Conservation (phyloP, 2,113 vertebrate genomes). For the Hemicordylus capensis region DNA sequence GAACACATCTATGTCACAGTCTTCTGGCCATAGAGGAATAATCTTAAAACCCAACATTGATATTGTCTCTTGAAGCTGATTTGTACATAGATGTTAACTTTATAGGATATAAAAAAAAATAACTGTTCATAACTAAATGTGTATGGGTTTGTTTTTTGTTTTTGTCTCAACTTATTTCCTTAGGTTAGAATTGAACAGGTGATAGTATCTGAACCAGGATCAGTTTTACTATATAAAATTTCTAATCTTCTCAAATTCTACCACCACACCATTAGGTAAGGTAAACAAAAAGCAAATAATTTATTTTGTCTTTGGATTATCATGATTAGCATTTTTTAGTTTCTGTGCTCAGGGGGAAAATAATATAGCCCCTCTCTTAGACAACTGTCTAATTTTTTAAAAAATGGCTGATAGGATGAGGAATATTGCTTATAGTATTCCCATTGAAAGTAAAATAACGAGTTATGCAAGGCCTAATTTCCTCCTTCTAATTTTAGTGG, state of each 20-base stretch:
- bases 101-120: neutral
- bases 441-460: too few species aligned
- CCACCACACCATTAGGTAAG: constrained; percentile 95
- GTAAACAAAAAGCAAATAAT: neutral
- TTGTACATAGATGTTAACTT: neutral
- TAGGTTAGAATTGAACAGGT: constrained; percentile 98
- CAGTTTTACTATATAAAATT: constrained; percentile 95
- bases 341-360: neutral
- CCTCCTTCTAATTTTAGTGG: too few species aligned
- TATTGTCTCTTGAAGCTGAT: neutral
- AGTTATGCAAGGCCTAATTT: too few species aligned
- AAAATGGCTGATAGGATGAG: too few species aligned
- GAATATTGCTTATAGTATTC: too few species aligned
- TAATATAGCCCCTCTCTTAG: neutral
- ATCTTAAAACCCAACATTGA: neutral
- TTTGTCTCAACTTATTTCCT: constrained; percentile 42
- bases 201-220: constrained; percentile 94
- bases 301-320: neutral
- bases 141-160: constrained; percentile 1
- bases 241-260: constrained; percentile 99
- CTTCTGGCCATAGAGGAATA: constrained; percentile 19
- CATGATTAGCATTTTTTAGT: neutral
- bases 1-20: neutral
- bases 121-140: neutral
- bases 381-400: neutral